phyloP scores from a whole-genome alignment of 2,797 vertebrate genomes.

The Clarias platycephalus region DNA sequence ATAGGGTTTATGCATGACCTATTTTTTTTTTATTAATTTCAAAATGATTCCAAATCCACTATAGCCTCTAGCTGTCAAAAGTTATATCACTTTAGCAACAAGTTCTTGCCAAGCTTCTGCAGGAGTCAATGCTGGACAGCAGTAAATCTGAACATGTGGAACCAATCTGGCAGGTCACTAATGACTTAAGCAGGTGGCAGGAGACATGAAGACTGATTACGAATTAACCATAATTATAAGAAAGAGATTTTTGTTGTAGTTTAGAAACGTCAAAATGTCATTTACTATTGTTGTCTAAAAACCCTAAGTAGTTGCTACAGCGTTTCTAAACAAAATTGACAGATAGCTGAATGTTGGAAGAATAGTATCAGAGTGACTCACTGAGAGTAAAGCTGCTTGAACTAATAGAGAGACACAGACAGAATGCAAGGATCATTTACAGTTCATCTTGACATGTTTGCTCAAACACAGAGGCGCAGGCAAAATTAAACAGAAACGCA shows the following conservation, averaged over 20 bases:
- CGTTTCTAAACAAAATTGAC: slow-evolving; percentile 58
- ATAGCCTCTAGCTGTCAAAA: slow-evolving; percentile 38
- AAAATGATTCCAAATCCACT: slow-evolving; percentile 30
- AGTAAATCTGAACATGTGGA: slow-evolving; percentile 73
- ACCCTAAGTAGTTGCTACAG: slow-evolving; percentile 57
- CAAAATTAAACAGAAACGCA: background rate
- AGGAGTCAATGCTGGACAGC: slow-evolving; percentile 65
- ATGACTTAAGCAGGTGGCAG: slow-evolving; percentile 73
- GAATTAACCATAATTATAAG: slow-evolving; percentile 14
- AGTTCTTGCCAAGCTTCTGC: slow-evolving; percentile 69
- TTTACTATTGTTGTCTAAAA: slow-evolving; percentile 18
- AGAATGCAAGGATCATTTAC: background rate
- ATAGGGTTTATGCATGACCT: slow-evolving; percentile 10
- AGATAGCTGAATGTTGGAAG: slow-evolving; percentile 54
- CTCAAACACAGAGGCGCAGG: background rate
- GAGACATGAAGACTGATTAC: slow-evolving; percentile 42
- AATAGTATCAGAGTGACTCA: slow-evolving; percentile 73
- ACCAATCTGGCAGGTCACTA: slow-evolving; percentile 66
- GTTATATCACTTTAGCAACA: slow-evolving; percentile 57
- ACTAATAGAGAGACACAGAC: background rate
- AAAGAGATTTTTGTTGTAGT: slow-evolving; percentile 2
- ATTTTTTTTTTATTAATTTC: slow-evolving; percentile 15
- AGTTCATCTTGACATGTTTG: background rate
- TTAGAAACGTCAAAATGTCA: background rate
- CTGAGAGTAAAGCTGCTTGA: slow-evolving; percentile 61